A percentile compares a stretch with the other conserved stretches of the same genome.
Conservation (phyloP, 2,888 invertebrate species). For the Nineta flava region DNA sequence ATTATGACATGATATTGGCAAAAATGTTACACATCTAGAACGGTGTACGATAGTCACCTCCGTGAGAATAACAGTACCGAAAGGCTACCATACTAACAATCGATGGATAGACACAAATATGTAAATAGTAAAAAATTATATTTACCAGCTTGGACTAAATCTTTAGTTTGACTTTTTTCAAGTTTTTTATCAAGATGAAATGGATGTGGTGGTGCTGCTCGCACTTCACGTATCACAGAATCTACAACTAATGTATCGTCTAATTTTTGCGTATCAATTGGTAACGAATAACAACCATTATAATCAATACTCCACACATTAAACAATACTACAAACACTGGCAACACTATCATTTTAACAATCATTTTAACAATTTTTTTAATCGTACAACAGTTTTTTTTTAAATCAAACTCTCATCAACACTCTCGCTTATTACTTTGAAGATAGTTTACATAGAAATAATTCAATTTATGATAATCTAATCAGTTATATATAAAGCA, state of each 20-base stretch:
- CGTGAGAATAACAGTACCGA: too few relatives aligned
- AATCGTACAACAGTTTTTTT: too few relatives aligned
- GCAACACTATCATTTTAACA: neutral
- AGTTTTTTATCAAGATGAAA: neutral
- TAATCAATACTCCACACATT: conserved; percentile 7
- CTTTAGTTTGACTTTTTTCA: conserved; percentile 17
- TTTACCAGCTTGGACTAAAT: conserved; percentile 21
- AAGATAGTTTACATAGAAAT: too few relatives aligned
- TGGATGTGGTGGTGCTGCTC: conserved; percentile 29
- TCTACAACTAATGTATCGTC: conserved; percentile 39
- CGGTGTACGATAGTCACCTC: too few relatives aligned
- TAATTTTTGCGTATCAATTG: conserved; percentile 18
- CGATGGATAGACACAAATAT: neutral
- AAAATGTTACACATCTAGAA: too few relatives aligned
- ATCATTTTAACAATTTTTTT: neutral
- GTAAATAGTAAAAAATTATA: neutral
- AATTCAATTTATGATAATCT: too few relatives aligned
- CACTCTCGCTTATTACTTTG: too few relatives aligned
- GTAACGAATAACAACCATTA: conserved; percentile 11
- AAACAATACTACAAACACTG: conserved; percentile 10
- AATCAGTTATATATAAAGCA: too few relatives aligned
- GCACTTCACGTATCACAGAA: conserved; percentile 37
- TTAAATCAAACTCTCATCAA: too few relatives aligned
- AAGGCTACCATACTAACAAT: neutral
- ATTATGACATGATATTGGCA: too few relatives aligned